A percentile compares a stretch with the other conserved stretches of the same genome.
Evolutionary conservation across 1,140 invertebrate genomes (phyloP).

Genomic region (Wasmannia auropunctata): DNA sequence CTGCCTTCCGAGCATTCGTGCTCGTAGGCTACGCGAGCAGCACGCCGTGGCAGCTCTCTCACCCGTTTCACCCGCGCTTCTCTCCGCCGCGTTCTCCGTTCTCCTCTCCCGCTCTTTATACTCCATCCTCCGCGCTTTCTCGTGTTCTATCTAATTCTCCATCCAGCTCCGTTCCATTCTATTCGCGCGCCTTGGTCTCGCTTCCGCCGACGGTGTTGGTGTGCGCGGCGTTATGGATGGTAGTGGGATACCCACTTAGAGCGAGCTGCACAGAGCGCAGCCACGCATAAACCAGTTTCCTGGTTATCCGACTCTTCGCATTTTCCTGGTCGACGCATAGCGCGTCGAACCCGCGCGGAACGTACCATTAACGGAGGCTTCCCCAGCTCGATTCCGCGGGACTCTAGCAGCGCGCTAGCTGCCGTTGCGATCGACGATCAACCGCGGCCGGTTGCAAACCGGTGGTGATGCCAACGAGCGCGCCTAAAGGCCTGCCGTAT

Average conservation of each 20-base stretch:
- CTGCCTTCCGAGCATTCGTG: conserved; percentile 25
- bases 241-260: conserved; percentile 73
- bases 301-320: conserved; percentile 81
- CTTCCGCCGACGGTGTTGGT: conserved; percentile 66
- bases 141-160: conserved; percentile 62
- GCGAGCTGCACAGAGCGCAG: conserved; percentile 69
- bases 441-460: conserved; percentile 37
- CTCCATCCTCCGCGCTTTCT: conserved; percentile 53
- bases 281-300: conserved; percentile 84
- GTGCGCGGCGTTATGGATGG: conserved; percentile 66
- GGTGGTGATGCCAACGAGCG: conserved; percentile 36
- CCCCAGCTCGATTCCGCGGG: conserved; percentile 67
- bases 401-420: conserved; percentile 29
- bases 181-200: conserved; percentile 52
- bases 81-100: conserved; percentile 44
- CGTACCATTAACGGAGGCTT: conserved; percentile 80
- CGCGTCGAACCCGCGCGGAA: conserved; percentile 75
- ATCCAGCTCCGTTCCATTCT: conserved; percentile 69
- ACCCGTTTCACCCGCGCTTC: conserved; percentile 40
- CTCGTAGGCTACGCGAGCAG: conserved; percentile 24
- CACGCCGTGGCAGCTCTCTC: conserved; percentile 62
- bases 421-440: conserved; percentile 67
- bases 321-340: conserved; percentile 80
- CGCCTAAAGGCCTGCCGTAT: conserved; percentile 62
- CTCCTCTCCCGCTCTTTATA: conserved; percentile 57